These are phyloP conservation scores for Tachyglossus aculeatus DNA, from an alignment of 2,797 vertebrate genomes.

Conservation along the genomic window DNA sequence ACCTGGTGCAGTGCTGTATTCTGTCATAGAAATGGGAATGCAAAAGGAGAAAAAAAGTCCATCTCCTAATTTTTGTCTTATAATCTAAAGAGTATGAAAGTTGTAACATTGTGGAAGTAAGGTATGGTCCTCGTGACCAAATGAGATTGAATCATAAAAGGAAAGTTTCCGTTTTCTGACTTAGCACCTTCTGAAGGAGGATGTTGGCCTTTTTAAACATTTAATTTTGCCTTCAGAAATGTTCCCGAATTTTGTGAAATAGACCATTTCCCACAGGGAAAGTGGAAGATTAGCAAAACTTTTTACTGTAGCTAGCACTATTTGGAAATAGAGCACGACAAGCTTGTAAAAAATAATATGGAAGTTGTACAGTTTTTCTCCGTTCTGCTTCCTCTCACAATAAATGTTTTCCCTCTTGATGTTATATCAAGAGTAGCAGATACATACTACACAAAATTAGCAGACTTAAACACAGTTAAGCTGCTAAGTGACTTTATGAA, in stretches of 20 bases:
- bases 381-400: neutral
- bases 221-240: neutral
- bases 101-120: neutral
- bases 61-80: neutral
- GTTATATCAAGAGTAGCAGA: slow-evolving; percentile 25
- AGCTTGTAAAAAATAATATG: slow-evolving; percentile 12
- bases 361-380: neutral
- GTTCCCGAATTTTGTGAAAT: neutral
- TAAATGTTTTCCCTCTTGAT: slow-evolving; percentile 23
- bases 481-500: slow-evolving; percentile 24
- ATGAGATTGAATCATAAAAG: neutral
- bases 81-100: neutral
- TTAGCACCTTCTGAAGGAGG: neutral
- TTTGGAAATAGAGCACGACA: neutral
- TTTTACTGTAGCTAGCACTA: neutral
- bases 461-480: slow-evolving; percentile 17
- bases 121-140: neutral
- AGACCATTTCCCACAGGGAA: neutral
- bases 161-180: neutral
- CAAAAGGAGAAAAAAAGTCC: neutral
- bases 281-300: neutral
- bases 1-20: too few species aligned
- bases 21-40: neutral
- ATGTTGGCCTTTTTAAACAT: neutral
- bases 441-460: neutral